These are phyloP conservation scores for Charanyca ferruginea DNA, from an alignment of 2,888 invertebrate species.

Conservation along the genomic window DNA sequence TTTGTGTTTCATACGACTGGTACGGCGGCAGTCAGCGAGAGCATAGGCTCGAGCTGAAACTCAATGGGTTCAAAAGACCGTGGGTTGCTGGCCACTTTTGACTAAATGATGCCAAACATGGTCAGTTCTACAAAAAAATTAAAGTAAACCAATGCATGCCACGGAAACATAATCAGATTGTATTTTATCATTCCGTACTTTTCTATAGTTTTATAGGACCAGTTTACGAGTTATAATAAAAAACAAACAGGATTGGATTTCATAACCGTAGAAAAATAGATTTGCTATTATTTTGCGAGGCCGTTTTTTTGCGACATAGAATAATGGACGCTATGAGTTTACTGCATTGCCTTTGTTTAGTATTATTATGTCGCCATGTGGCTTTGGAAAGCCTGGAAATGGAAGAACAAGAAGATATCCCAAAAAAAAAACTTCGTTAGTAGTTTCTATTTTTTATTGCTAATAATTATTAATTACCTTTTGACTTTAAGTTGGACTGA, in stretches of 20 bases:
- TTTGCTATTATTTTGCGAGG: neutral
- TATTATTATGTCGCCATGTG: slow-evolving; percentile 20
- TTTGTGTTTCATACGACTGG: too few species aligned
- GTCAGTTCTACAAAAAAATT: neutral
- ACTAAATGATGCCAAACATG: neutral
- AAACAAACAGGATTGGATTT: slow-evolving; percentile 40
- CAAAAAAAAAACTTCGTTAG: too few species aligned
- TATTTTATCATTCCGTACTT: neutral
- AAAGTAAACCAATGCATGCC: neutral
- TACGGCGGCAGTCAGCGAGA: too few species aligned
- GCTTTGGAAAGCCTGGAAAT: neutral
- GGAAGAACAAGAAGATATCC: too few species aligned
- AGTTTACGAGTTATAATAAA: slow-evolving; percentile 46
- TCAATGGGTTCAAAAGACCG: too few species aligned
- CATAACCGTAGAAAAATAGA: slow-evolving; percentile 1
- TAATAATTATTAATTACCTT: too few species aligned
- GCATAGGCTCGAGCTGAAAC: neutral
- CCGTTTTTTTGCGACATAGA: neutral
- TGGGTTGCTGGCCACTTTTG: neutral
- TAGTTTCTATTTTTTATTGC: too few species aligned
- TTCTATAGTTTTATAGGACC: slow-evolving; percentile 12
- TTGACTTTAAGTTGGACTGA: too few species aligned
- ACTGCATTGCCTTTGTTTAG: slow-evolving; percentile 15
- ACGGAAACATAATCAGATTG: slow-evolving; percentile 2
- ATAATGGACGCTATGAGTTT: slow-evolving; percentile 24